phyloP scores from a whole-genome alignment of 2,888 invertebrate genomes.

The Calameuta filiformis region DNA sequence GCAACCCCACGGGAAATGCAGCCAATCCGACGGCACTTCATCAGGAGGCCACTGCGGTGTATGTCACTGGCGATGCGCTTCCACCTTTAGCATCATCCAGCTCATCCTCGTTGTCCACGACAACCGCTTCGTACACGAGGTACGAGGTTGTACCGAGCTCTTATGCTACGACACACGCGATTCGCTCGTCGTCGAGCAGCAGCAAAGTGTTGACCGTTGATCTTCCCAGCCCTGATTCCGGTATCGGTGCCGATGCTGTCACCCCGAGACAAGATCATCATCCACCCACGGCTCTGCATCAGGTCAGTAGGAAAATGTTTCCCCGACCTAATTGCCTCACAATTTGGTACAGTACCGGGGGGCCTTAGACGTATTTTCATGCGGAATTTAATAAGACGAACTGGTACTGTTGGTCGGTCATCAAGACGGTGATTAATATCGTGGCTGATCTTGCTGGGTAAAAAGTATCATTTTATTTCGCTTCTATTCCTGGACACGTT shows the following conservation, averaged over 20 bases:
- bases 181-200: conserved; percentile 61
- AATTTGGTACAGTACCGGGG: not conserved
- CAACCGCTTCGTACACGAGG: conserved; percentile 62
- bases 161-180: conserved; percentile 61
- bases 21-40: conserved; percentile 52
- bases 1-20: conserved; percentile 39
- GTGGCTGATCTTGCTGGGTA: not conserved
- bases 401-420: not conserved
- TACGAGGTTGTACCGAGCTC: conserved; percentile 64
- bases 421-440: not conserved
- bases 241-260: conserved; percentile 93
- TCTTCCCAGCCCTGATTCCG: conserved; percentile 94
- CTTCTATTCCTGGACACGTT: not conserved
- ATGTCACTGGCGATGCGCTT: conserved; percentile 70
- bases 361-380: not conserved
- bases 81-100: conserved; percentile 67
- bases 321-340: not conserved
- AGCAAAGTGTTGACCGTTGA: conserved; percentile 86
- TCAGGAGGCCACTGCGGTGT: conserved; percentile 68
- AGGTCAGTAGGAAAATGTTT: conserved; percentile 72
- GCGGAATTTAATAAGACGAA: not conserved
- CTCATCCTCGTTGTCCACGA: conserved; percentile 74
- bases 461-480: not conserved
- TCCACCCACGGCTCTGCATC: conserved; percentile 84
- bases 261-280: conserved; percentile 74